Base-by-base conservation (phyloP, 2,888 invertebrate genomes). In the Apamea crenata region DNA sequence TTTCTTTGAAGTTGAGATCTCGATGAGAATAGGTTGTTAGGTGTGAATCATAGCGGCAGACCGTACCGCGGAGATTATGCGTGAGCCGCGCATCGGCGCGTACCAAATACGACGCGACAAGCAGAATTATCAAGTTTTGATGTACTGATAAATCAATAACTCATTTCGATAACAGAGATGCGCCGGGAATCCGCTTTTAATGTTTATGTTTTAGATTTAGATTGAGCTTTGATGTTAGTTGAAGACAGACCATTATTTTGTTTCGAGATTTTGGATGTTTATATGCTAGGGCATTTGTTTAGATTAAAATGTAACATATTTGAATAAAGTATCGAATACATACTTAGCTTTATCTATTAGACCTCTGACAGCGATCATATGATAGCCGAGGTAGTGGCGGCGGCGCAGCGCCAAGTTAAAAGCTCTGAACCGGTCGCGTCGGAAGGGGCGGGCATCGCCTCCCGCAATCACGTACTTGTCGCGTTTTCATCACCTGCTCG, bases 401-500 rank as follows among this genome's bases (percentile, higher is more conserved):
- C 83, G 84, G 81, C 80, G 82, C 83, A 74, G 67, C 65, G 78
- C 65, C 90, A 91, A 93, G 93, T 94, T 94, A 94, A 94, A 94
- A 94, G 94, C 93, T 91, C 85, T 86, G 91, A 94, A 95, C 96
- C 95, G 95, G 96, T 95, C 93, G 92, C 88, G 92, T 93, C 93
- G 94, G 94, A 95, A 95, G 94, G 95, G 95, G 95, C 95, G 95
- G 93, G 92, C 91, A 91, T 92, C 92, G 91, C 92, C 92, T 93
- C 92, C 93, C 91, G 95, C 95, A 95, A 96, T 96, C 96, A 94
- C 94, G 94, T 94, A 96, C 96, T 96, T 96, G 96, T 95, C 96
- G 96, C 95, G 93, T 95, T 97, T 96, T 96, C 97, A 96, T 97
- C 96, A 96, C 96, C 95, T 96, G 95, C 93, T 93, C 91, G 95